Conservation (phyloP, 1,140 invertebrate species). For the Monomorium pharaonis region DNA sequence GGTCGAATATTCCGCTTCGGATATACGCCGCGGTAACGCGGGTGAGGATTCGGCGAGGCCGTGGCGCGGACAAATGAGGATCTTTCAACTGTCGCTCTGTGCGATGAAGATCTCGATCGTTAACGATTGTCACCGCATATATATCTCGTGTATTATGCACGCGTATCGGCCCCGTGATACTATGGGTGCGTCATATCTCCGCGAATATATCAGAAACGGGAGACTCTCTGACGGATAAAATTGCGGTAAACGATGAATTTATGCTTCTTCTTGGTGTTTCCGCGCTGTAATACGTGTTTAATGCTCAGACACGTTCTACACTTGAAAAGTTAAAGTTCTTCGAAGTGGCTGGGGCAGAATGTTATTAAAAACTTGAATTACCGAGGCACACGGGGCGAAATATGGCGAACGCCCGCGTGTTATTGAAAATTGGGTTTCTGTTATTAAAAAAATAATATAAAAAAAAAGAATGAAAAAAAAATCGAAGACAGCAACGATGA, state of each 20-base stretch:
- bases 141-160: neutral
- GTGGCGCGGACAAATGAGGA: constrained; percentile 57
- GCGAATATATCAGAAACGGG: neutral
- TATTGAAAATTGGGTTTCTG: constrained; percentile 36
- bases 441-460: neutral
- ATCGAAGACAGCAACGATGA: neutral
- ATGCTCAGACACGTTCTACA: neutral
- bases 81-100: constrained; percentile 44
- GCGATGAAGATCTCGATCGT: constrained; percentile 58
- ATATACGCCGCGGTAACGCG: neutral
- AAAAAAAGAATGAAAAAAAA: neutral
- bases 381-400: neutral
- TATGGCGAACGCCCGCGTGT: constrained; percentile 8
- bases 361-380: constrained; percentile 51
- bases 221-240: neutral
- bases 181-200: neutral
- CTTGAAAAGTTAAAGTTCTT: constrained; percentile 23
- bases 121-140: constrained; percentile 34
- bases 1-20: neutral
- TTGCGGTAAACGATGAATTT: constrained; percentile 1
- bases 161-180: neutral
- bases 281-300: neutral
- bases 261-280: neutral
- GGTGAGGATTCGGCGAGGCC: neutral
- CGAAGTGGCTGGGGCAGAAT: neutral